Base-by-base conservation (phyloP, 2,888 invertebrate species). In the Anagyrus pseudococci region DNA sequence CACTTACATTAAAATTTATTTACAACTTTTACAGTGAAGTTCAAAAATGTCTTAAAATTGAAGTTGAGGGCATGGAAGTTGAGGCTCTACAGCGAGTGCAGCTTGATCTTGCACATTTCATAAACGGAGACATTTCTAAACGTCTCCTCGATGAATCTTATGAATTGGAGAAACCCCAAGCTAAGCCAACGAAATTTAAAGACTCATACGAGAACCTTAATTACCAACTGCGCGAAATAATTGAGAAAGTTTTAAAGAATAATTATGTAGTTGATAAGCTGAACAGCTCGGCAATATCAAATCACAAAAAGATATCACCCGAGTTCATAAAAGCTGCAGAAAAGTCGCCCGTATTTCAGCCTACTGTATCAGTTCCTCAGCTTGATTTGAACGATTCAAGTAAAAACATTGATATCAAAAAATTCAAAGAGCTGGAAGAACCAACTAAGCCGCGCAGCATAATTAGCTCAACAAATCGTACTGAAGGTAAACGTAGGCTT, bases 1-100 rank as follows among this genome's bases (percentile, higher is more conserved):
- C 2, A 23, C n/a, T n/a, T n/a, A n/a, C n/a, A n/a, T n/a, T n/a
- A n/a, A n/a, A n/a, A n/a, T 22, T 19, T 23, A 33, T 20, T 8
- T 50, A 23, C 4, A n/a, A 33, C 10, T 2, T 29, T 55, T 40
- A 10, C 33, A 67, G 64, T 0, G 56, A 58, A 29, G 25, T 76
- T 2, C 75, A 80, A 49, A 72, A 74, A 29, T 79, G 80, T 61
- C 59, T 80, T 15, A 79, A 79, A 29, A 77, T 80, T 33, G 77
- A 79, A 50, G 71, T 79, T 8, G 79, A 80, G 44, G 77, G 78
- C 0, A 73, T 74, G 4, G 78, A 79, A 43, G 58, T 76, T 1
- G 70, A 72, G 7, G 69, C 75, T 17, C 56, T 80, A 2, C 76
- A 75, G 55, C 69, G 72, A 2, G 73, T 79, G 10, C 80, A 81